phyloP scores from a whole-genome alignment of 2,888 invertebrate genomes.

The Aspidiotus rigidus region DNA sequence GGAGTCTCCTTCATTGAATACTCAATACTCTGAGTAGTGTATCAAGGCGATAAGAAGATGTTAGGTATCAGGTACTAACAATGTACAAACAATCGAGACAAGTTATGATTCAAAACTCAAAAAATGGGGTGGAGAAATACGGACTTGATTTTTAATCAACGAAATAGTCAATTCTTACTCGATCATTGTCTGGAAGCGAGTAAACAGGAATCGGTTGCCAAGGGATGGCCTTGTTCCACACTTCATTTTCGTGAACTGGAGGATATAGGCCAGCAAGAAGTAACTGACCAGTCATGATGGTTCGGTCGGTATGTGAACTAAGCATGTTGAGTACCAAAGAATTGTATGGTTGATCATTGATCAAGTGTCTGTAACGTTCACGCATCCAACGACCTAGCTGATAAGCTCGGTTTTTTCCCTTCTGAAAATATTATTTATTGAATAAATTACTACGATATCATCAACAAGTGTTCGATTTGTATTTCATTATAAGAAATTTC shows the following conservation, averaged over 20 bases:
- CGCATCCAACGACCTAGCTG: conserved; percentile 44
- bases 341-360: conserved; percentile 48
- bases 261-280: conserved; percentile 57
- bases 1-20: too few species aligned
- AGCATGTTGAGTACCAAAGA: conserved; percentile 52
- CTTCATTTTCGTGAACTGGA: conserved; percentile 38
- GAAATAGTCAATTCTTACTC: too few species aligned
- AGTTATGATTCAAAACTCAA: too few species aligned
- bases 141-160: too few species aligned
- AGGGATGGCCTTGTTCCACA: conserved; percentile 41
- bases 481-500: too few species aligned
- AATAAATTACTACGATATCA: too few species aligned
- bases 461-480: too few species aligned
- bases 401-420: conserved; percentile 44
- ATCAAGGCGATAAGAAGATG: background rate
- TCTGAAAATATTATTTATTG: conserved; percentile 38
- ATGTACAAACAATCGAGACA: too few species aligned
- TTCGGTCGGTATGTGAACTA: conserved; percentile 83
- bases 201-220: conserved; percentile 53
- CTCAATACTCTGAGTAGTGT: background rate
- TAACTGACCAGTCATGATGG: conserved; percentile 76
- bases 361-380: conserved; percentile 41
- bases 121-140: too few species aligned
- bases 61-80: too few species aligned
- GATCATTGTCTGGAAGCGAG: conserved; percentile 44